Base-by-base conservation (phyloP, 2,888 invertebrate species). In the Cephus sareptanus region DNA sequence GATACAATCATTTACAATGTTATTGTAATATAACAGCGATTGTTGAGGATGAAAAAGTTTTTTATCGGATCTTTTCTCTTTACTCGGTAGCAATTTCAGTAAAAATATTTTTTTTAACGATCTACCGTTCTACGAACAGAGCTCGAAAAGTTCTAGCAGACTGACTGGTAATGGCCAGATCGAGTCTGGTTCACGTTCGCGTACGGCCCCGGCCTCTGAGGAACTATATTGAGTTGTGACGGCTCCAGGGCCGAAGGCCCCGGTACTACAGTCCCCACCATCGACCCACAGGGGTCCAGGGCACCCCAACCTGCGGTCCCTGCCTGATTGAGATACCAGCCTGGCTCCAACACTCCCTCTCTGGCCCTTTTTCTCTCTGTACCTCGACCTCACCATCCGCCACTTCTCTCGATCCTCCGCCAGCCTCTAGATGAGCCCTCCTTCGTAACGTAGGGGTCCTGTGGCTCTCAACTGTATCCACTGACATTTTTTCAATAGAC, bases 181-280 rank as follows among this genome's bases (percentile, higher is more conserved):
- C 23, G 33, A 71, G 56, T 56, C 56, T 34, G 71, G 71, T 71
- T 71, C 31, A 34, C 83, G 82, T 81, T 74, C 84, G 84, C 79
- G 77, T 87, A 81, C 83, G 81, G 79, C 85, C 86, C 86, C 89
- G 87, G 89, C 88, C 87, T 87, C 88, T 84, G 88, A 88, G 87
- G 86, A 87, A 90, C 91, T 90, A 90, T 89, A 91, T 90, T 91
- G 91, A 91, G 91, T 90, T 90, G 91, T 90, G 90, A 91, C 90
- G 90, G 90, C 87, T 87, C 83, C 82, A 85, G 83, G 86, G 86
- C 86, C 87, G 88, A 87, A 86, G 86, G 85, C 86, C 85, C 84
- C 84, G 80, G 80, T 84, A 80, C 80, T 77, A 78, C 76, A 69
- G 77, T 75, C 80, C 79, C 87, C 75, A 75, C 76, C 82, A 82